Evolutionary conservation across 2,888 invertebrate species (phyloP).

Genomic region (Drepana falcataria): DNA sequence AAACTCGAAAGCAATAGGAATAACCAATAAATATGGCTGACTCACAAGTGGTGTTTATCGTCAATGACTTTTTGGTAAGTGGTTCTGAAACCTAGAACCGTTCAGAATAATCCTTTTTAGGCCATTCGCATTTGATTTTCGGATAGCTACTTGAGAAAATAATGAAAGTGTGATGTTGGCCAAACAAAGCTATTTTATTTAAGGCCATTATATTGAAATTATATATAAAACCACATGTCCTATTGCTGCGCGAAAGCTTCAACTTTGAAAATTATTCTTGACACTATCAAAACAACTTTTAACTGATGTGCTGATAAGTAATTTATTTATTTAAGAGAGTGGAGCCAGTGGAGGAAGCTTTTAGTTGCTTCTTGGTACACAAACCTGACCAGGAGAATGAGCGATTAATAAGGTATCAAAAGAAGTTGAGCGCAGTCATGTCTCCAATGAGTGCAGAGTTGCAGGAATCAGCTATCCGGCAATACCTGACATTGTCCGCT

Average conservation of each 20-base stretch:
- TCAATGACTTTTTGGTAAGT: constrained; percentile 83
- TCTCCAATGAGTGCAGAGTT: constrained; percentile 83
- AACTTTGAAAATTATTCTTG: no score
- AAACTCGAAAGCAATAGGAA: constrained; percentile 10
- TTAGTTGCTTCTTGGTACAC: constrained; percentile 91
- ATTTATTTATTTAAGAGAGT: constrained; percentile 79
- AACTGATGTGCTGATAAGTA: not conserved
- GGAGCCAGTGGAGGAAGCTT: constrained; percentile 92
- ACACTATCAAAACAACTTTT: not conserved
- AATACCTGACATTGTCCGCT: constrained; percentile 86
- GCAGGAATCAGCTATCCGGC: constrained; percentile 86
- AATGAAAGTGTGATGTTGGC: no score
- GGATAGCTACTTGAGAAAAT: no score
- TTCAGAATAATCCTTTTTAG: no score
- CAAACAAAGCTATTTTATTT: no score
- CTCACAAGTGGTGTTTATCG: constrained; percentile 80
- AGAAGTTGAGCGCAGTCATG: constrained; percentile 83
- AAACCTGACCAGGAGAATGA: constrained; percentile 84
- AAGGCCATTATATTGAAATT: no score
- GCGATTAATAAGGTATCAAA: constrained; percentile 82
- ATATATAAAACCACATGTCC: no score
- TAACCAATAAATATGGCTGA: constrained; percentile 70
- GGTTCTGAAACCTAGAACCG: not conserved
- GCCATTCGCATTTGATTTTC: no score
- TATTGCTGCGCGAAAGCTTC: no score